Base-by-base conservation (phyloP, 2,888 invertebrate genomes). In the Sphaeridia pumilis region DNA sequence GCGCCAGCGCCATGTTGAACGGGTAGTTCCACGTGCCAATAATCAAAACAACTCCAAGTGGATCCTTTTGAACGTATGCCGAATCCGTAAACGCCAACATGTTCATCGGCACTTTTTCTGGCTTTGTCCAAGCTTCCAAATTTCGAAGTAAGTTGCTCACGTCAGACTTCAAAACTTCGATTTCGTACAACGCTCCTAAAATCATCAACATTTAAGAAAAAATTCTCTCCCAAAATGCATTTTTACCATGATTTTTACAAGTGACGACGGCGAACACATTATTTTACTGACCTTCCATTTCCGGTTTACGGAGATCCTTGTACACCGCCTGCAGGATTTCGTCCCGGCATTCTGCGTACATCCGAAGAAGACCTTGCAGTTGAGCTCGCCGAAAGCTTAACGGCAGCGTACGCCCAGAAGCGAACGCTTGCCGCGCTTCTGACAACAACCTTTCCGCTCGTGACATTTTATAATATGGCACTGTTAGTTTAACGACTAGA, bases 1-100 rank as follows among this genome's bases (percentile, higher is more conserved):
- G 94, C 54, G 82, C 71, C 24, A 93, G 22, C 2, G 82, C 73
- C 50, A 95, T 74, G 66, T 89, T 87, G 24, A 95, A 69, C 0
- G 97, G 95, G 73, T 95, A 97, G 74, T 98, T 98, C 97, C 95
- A 98, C 1, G 95, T 87, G 0, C 93, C 89, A 14, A 57, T 25
- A 4, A 88, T 75, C 4, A 98, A 76, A 2, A 84, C 86, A 21
- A 95, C 88, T 22, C 97, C 97, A 68, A 80, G 88, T 0, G 97
- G 97, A 66, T 97, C 94, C 61, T 84, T 82, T 38, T 69, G 66
- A 41, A 27, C 41, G 25, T 25, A 38, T 2, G 46, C 64, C n/a
- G 25, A 44, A 44, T 64, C 64, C 34, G 57, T 46, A 17, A 56
- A 43, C 1, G 60, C 56, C 1, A 64, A 45, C 4, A 58, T 20